Evolutionary conservation across 2,888 invertebrate species (phyloP).

Genomic region (Nomada hirtipes): DNA sequence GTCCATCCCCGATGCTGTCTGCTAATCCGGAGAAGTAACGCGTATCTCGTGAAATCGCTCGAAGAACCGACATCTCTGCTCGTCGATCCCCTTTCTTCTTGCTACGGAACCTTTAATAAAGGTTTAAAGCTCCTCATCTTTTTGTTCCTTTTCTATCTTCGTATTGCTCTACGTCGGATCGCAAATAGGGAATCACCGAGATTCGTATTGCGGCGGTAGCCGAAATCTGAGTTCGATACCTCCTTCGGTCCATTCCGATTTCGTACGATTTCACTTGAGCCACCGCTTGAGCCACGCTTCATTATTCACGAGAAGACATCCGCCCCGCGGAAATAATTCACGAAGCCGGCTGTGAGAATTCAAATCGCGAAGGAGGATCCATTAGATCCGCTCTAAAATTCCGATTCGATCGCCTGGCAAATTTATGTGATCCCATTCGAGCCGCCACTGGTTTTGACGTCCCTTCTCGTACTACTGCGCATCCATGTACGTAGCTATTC

Average conservation of each 20-base stretch:
- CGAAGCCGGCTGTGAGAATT: constrained; percentile 56
- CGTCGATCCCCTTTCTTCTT: neutral
- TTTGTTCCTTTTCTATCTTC: neutral
- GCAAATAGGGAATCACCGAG: neutral
- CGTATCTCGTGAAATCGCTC: constrained; percentile 54
- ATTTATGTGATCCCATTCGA: constrained; percentile 66
- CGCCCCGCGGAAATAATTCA: constrained; percentile 65
- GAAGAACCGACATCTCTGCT: constrained; percentile 7
- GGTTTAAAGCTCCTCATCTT: neutral
- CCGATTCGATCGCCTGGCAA: constrained; percentile 61
- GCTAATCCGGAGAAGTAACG: constrained; percentile 73
- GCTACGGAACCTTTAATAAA: neutral
- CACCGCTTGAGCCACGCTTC: constrained; percentile 47
- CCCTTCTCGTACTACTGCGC: neutral
- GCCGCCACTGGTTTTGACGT: constrained; percentile 47
- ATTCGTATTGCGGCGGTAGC: neutral
- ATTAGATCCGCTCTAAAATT: constrained; percentile 74
- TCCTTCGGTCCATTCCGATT: constrained; percentile 35
- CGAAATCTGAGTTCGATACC: constrained; percentile 36
- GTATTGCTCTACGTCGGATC: neutral
- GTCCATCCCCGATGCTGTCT: constrained; percentile 45
- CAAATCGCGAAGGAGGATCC: constrained; percentile 65
- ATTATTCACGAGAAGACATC: constrained; percentile 64
- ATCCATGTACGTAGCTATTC: neutral
- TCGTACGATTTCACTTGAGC: constrained; percentile 43